Base-by-base conservation (phyloP, 2,888 invertebrate species). In the Nephrotoma flavescens region DNA sequence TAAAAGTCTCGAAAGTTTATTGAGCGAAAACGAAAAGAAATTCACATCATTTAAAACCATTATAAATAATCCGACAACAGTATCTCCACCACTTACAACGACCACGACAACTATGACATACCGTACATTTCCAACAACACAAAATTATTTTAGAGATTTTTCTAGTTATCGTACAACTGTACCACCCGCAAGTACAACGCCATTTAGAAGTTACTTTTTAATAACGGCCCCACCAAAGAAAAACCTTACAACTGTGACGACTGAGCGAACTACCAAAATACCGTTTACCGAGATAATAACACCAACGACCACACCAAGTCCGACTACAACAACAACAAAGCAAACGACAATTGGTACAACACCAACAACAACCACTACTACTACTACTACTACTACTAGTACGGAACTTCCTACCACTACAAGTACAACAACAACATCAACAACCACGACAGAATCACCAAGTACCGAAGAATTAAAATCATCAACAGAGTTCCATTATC, bases 1-100 rank as follows among this genome's bases (percentile, higher is more conserved):
- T 88, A 92, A 92, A 89, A 92, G 93, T 45, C 89, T 93, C 42
- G 92, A 92, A 88, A 93, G 92, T 88, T 89, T 93, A 42, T 90
- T 92, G 88, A 92, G 92, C 86, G 91, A 91, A 57, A 88, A 88
- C 83, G 88, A 89, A 9, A 89, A 88, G 47, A 89, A 89, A 9
- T 88, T 89, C 0, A 88, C 91, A 84, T 89, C 89, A 0, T 71
- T 71, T 9, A 71, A 71, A 71, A 71, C 15, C 4, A 19, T 71
- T 11, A 89, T 90, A 0, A 71, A 89, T 0, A 89, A 89, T 84
- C 88, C 90, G 0, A 90, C 91, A 4, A 89, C 89, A 87, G 87
- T 89, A 0, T 89, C 88, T 52, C 83, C 88, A 2, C 88, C 88
- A 1, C 87, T 85, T 47, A 52, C 89, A 15, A 85, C 88, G 12